These are phyloP conservation scores for Zaprionus kolodkinae DNA, from an alignment of 1,140 invertebrate genomes.

Conservation along the genomic window DNA sequence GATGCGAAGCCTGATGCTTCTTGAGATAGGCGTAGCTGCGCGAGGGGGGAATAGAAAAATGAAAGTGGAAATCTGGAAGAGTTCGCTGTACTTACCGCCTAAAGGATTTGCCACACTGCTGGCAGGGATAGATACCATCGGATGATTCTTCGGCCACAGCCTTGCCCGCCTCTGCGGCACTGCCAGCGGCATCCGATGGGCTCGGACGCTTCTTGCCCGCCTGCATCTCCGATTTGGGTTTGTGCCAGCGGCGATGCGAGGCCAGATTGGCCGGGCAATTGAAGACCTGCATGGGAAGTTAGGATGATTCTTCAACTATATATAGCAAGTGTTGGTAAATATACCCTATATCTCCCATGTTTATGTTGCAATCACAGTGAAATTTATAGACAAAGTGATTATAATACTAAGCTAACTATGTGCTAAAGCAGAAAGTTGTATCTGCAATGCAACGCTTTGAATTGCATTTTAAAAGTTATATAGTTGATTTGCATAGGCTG, in stretches of 20 bases:
- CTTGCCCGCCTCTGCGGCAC: conserved; percentile 47
- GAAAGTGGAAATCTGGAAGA: not conserved
- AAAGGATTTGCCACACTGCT: conserved; percentile 93
- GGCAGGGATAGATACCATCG: conserved; percentile 88
- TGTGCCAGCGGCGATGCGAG: conserved; percentile 98
- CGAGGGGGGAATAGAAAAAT: not conserved
- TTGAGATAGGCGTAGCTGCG: conserved; percentile 91
- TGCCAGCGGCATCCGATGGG: conserved; percentile 74
- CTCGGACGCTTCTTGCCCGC: conserved; percentile 72
- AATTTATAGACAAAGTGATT: too few species aligned
- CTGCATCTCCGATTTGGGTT: conserved; percentile 86
- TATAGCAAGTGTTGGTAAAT: too few species aligned
- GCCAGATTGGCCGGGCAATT: conserved; percentile 99
- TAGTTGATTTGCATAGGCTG: too few species aligned
- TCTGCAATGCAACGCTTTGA: too few species aligned
- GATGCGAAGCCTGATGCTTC: conserved; percentile 87
- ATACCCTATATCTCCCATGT: too few species aligned
- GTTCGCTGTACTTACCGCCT: conserved; percentile 81
- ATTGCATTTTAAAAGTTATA: too few species aligned
- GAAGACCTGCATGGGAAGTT: conserved; percentile 88
- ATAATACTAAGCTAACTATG: too few species aligned
- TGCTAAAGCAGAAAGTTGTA: too few species aligned
- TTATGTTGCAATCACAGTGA: too few species aligned
- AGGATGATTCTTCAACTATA: too few species aligned
- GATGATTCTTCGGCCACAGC: conserved; percentile 58